Evolutionary conservation across 2,888 invertebrate species (phyloP).

Genomic region (Xestia sexstrigata): DNA sequence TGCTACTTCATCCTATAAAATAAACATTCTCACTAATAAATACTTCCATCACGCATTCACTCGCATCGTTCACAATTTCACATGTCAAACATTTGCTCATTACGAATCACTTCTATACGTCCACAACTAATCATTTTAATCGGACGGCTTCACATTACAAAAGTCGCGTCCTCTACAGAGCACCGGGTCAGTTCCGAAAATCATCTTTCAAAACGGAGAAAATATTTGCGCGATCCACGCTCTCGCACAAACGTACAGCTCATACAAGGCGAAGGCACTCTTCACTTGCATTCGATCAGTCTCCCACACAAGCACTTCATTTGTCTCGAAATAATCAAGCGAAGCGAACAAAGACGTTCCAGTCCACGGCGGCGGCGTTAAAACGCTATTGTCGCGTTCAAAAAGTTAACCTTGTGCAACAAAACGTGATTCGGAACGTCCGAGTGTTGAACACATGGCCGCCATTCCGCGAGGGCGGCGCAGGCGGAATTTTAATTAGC

Average conservation of each 20-base stretch:
- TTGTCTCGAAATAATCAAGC: constrained; percentile 77
- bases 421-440: constrained; percentile 88
- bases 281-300: constrained; percentile 81
- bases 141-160: constrained; percentile 88
- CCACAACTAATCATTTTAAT: constrained; percentile 78
- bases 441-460: constrained; percentile 89
- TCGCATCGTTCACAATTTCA: constrained; percentile 72
- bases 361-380: constrained; percentile 74
- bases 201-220: constrained; percentile 79
- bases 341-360: constrained; percentile 79
- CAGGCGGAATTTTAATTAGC: constrained; percentile 91
- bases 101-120: constrained; percentile 72
- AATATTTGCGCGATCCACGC: constrained; percentile 81
- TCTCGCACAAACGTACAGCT: constrained; percentile 74
- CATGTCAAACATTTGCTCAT: constrained; percentile 73
- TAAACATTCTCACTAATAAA: constrained; percentile 90
- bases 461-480: constrained; percentile 91
- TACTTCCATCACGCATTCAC: constrained; percentile 85
- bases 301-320: constrained; percentile 81
- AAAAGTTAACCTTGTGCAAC: constrained; percentile 90
- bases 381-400: constrained; percentile 80
- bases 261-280: constrained; percentile 70
- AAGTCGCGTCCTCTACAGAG: constrained; percentile 88
- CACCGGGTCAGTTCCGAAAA: constrained; percentile 89
- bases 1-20: constrained; percentile 88